Conservation (phyloP, 2,888 invertebrate species). For the Drosophila picticornis region DNA sequence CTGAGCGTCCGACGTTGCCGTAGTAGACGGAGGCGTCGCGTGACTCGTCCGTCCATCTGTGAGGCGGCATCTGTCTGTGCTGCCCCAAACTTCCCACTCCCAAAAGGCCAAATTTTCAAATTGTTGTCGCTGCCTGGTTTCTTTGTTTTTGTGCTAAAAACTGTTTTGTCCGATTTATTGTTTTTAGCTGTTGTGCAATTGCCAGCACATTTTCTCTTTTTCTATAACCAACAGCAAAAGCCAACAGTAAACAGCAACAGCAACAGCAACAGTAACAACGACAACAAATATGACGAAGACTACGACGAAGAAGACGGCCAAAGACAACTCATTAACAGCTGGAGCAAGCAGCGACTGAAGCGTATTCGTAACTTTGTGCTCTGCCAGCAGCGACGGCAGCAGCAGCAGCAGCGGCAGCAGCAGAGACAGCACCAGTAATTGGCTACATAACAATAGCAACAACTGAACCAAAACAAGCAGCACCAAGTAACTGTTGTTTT, state of each 20-base stretch:
- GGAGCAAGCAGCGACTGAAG: conserved; percentile 68
- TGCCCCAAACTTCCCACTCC: neutral
- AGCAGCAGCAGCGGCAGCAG: conserved; percentile 21
- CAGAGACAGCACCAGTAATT: conserved; percentile 10
- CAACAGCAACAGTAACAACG: conserved; percentile 16
- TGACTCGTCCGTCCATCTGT: conserved; percentile 69
- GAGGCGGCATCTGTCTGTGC: conserved; percentile 59
- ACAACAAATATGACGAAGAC: conserved; percentile 1
- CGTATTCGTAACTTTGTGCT: conserved; percentile 20
- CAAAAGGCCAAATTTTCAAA: neutral
- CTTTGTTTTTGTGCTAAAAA: neutral
- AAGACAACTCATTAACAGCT: conserved; percentile 72
- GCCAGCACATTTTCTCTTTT: conserved; percentile 71
- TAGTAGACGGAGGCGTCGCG: conserved; percentile 71
- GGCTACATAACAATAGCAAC: conserved; percentile 24
- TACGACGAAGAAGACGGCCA: conserved; percentile 7
- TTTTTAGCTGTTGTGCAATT: conserved; percentile 53
- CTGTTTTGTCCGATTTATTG: neutral
- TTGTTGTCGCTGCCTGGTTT: neutral
- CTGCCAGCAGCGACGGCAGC: conserved; percentile 33
- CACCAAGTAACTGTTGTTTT: conserved; percentile 36
- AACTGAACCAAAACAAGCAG: conserved; percentile 50
- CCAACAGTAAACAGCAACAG: no score
- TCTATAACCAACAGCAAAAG: conserved; percentile 23
- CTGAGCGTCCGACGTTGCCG: conserved; percentile 51